Evolutionary conservation across 2,797 vertebrate species (phyloP), one percentile per base, ranked within the genome.

Genomic region (Choloepus didactylus): DNA sequence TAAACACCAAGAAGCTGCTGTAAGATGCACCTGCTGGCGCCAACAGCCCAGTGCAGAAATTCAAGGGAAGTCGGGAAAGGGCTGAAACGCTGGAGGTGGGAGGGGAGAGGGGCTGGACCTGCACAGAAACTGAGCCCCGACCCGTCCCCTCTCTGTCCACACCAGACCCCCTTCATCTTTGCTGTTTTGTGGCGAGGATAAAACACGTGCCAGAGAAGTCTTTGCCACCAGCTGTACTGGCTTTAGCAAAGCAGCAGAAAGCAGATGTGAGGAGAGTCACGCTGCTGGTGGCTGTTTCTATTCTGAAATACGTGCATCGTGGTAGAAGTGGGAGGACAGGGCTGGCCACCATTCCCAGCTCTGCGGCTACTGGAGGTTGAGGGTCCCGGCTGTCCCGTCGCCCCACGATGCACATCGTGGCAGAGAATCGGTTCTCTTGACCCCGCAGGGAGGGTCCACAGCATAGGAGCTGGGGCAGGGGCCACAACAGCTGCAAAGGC

Each of bases 231-330:
- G 69, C 76, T 90, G 46, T 38, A 75, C 46, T 60, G 44, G 19
- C 12, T 84, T 27, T 80, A 29, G 46, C 51, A 87, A 69, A 6
- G 31, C 21, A 87, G 81, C 60, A 92, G 86, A 84, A 76, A 87
- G 44, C 31, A 89, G 93, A 85, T 93, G 67, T 81, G 54, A 85
- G 16, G 90, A 85, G 94, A 94, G 93, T 81, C 46, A 67, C 72
- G 87, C 23, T 38, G 88, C 46, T 90, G 54, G 66, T 41, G 25
- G 66, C 76, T 72, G 91, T 86, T 93, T 87, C n/a, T 81, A 62
- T 76, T 92, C 93, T 87, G 18, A 84, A 89, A 56, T 49, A 23
- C 87, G 80, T 23, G 56, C 64, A 66, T 80, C 84, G 80, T 76
- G 72, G 88, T 21, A 76, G 79, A 35, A 56, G 60, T 12, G 84